These are phyloP conservation scores for Rhynchotus rufescens DNA, from an alignment of 2,797 vertebrate genomes.

Conservation along the genomic window DNA sequence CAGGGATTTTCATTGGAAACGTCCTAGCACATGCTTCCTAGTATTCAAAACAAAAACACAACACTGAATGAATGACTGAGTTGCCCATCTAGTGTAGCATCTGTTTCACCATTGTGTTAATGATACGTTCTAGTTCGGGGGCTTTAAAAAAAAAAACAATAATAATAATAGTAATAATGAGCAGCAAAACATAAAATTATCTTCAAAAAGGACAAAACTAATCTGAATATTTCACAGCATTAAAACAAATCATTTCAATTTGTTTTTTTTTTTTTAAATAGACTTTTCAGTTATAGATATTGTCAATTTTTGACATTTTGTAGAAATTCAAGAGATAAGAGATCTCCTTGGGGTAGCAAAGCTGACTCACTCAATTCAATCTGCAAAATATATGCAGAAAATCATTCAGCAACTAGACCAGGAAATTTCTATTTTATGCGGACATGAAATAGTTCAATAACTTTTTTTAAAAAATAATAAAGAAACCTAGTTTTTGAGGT, in stretches of 20 bases:
- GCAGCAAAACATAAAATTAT: neutral
- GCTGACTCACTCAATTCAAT: neutral
- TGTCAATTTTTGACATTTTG: neutral
- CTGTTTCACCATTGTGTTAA: neutral
- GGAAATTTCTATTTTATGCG: neutral
- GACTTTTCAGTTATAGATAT: neutral
- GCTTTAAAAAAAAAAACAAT: no score
- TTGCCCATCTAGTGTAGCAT: neutral
- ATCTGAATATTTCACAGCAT: neutral
- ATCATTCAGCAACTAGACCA: neutral
- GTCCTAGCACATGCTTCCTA: neutral
- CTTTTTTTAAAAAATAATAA: conserved; percentile 15
- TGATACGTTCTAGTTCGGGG: neutral
- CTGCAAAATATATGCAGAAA: neutral
- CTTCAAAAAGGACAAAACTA: neutral
- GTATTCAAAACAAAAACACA: neutral
- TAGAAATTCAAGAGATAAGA: neutral
- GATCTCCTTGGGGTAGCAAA: neutral
- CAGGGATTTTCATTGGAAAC: neutral
- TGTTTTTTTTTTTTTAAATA: neutral
- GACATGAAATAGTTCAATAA: neutral
- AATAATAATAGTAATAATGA: neutral
- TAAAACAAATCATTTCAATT: neutral
- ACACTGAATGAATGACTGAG: neutral
- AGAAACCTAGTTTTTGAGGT: neutral